Conservation (phyloP, 2,888 invertebrate species). For the Gymnosoma rotundatum region DNA sequence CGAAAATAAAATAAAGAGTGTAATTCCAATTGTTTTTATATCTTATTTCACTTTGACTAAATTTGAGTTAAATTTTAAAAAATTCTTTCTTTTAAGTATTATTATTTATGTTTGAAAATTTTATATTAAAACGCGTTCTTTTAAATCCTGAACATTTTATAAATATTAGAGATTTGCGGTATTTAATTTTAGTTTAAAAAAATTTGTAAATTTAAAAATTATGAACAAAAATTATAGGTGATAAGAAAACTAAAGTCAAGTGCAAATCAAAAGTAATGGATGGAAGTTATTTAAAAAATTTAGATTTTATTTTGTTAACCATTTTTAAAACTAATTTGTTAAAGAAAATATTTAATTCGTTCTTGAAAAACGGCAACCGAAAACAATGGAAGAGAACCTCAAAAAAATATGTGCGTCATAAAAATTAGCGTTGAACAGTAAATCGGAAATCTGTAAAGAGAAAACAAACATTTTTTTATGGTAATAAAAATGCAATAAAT, state of each 20-base stretch:
- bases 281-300: slow-evolving; percentile 16
- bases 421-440: slow-evolving; percentile 17
- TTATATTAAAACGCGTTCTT: slow-evolving; percentile 25
- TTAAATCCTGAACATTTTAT: slow-evolving; percentile 42
- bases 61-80: slow-evolving; percentile 35
- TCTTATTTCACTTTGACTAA: slow-evolving; percentile 15
- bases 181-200: slow-evolving; percentile 22
- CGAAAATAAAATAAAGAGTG: slow-evolving; percentile 11
- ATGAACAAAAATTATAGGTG: slow-evolving; percentile 51
- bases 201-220: slow-evolving; percentile 57
- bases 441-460: slow-evolving; percentile 52
- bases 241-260: slow-evolving; percentile 48
- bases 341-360: slow-evolving; percentile 36
- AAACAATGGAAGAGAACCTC: slow-evolving; percentile 30
- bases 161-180: slow-evolving; percentile 49
- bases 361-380: slow-evolving; percentile 24
- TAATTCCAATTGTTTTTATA: slow-evolving; percentile 25
- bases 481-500: no score
- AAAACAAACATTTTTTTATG: slow-evolving; percentile 6
- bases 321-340: slow-evolving; percentile 43
- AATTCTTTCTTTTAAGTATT: slow-evolving; percentile 12
- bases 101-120: neutral
- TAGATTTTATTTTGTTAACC: slow-evolving; percentile 42
- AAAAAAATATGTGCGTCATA: slow-evolving; percentile 63
- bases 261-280: slow-evolving; percentile 20